Conservation (phyloP, 2,888 invertebrate species). For the Meiosimyza platycephala region DNA sequence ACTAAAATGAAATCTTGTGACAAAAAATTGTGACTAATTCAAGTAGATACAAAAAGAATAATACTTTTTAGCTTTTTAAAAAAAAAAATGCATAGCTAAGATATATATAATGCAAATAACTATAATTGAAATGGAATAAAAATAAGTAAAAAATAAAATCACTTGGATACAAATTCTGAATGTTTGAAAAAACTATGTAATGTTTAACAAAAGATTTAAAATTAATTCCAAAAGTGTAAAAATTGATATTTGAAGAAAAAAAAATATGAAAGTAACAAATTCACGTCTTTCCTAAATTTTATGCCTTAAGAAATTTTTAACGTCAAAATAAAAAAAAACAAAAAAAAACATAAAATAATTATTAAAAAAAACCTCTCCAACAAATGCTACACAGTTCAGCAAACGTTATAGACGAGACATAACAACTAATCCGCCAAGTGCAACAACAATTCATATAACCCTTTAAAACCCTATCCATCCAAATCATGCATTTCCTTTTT, state of each 20-base stretch:
- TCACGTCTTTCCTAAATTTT: constrained; percentile 31
- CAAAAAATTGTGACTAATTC: background rate
- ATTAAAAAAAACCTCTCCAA: background rate
- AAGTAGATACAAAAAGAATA: background rate
- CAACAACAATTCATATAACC: constrained; percentile 35
- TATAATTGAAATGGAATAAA: background rate
- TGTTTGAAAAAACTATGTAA: constrained; percentile 26
- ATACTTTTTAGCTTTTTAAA: constrained; percentile 8
- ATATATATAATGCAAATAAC: background rate
- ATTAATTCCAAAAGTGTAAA: constrained; percentile 14
- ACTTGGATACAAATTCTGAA: constrained; percentile 27
- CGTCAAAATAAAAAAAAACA: constrained; percentile 38
- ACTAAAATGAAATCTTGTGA: background rate
- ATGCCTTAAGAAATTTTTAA: constrained; percentile 36
- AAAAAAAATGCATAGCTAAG: constrained; percentile 20
- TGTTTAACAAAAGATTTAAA: constrained; percentile 27
- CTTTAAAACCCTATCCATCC: constrained; percentile 2
- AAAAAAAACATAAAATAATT: constrained; percentile 27
- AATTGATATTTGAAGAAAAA: constrained; percentile 17
- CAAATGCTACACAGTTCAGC: too few species aligned
- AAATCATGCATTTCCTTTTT: constrained; percentile 28
- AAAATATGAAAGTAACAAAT: constrained; percentile 23
- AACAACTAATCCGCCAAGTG: constrained; percentile 40
- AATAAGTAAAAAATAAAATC: background rate
- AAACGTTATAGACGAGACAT: constrained; percentile 6